phyloP scores from a whole-genome alignment of 2,888 invertebrate genomes.

The Chalcosyrphus nemorum region DNA sequence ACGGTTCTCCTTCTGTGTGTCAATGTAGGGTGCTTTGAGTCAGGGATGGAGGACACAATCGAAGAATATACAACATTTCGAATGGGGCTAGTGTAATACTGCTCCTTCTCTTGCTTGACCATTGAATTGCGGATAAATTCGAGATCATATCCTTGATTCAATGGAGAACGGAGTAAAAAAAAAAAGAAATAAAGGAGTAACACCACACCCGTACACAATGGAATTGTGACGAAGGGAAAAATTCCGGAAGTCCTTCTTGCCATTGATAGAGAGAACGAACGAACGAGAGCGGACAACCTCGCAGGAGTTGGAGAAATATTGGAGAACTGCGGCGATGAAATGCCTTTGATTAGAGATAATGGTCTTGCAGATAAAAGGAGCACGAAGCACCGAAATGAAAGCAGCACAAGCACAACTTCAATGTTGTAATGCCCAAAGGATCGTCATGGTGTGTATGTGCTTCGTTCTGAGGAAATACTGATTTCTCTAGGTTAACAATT shows the following conservation, averaged over 20 bases:
- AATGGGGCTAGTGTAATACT: constrained; percentile 28
- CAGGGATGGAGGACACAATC: background rate
- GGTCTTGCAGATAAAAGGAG: constrained; percentile 61
- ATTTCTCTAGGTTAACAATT: constrained; percentile 62
- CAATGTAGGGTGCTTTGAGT: background rate
- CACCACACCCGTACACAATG: constrained; percentile 62
- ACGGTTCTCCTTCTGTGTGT: constrained; percentile 1
- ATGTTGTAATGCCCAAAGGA: constrained; percentile 51
- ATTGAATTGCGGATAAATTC: constrained; percentile 66
- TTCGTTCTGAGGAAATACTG: constrained; percentile 49
- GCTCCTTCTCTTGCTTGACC: constrained; percentile 54
- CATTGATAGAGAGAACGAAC: constrained; percentile 1
- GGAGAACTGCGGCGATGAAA: constrained; percentile 69
- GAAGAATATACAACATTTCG: constrained; percentile 23
- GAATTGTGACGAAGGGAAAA: constrained; percentile 55
- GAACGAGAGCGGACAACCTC: background rate
- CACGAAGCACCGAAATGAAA: constrained; percentile 54
- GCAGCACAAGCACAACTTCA: constrained; percentile 39
- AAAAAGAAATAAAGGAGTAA: constrained; percentile 7
- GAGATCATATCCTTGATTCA: constrained; percentile 69
- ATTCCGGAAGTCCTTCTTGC: constrained; percentile 64
- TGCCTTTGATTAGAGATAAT: constrained; percentile 73
- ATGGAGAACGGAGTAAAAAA: constrained; percentile 2
- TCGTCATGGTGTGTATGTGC: background rate
- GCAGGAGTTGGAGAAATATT: constrained; percentile 16